Evolutionary conservation across 2,888 invertebrate genomes (phyloP), one percentile per base, ranked within the genome.

Genomic region (Brassicogethes aeneus): DNA sequence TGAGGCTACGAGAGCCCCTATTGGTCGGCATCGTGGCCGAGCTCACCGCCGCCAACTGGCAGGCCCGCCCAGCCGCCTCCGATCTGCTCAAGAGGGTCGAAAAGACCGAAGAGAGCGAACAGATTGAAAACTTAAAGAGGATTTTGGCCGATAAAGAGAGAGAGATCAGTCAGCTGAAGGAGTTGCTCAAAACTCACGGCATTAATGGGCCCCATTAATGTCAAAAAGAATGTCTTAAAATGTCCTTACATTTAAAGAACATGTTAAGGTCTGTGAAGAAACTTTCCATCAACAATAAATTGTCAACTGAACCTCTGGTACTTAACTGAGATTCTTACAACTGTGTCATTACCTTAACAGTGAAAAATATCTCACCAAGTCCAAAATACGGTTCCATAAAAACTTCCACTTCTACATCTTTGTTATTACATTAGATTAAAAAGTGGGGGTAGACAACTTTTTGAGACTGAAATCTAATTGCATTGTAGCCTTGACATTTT

Each of bases 21-120:
- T 70, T 80, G 62, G 76, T 76, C 0, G 71, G 74, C 41, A 72
- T 80, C 34, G 76, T 82, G 10, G 72, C 71, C 2, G 75, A 75
- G 53, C 64, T 82, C 5, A 71, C 80, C 0, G 70, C 73, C 41
- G 60, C 70, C 30, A 67, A 75, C 43, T 74, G 79, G 0, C 60
- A 64, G 31, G 72, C 71, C 40, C 67, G 83, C 17, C 74, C 81
- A 0, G 74, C 78, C 38, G 76, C 82, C 0, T 56, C 64, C 2
- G 72, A 76, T 37, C 64, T 83, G 2, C 57, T 83, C 30, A 69
- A 72, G 43, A 45, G 53, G n/a, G 43, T 66, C n/a, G 48, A 50
- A 2, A 60, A 76, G 2, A 73, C 75, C 41, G 70, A 71, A 44
- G 73, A 75, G 51, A 71, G 73, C 44, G 70, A 72, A 2, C 71